phyloP scores from a whole-genome alignment of 2,797 vertebrate species.

The Carapus acus region DNA sequence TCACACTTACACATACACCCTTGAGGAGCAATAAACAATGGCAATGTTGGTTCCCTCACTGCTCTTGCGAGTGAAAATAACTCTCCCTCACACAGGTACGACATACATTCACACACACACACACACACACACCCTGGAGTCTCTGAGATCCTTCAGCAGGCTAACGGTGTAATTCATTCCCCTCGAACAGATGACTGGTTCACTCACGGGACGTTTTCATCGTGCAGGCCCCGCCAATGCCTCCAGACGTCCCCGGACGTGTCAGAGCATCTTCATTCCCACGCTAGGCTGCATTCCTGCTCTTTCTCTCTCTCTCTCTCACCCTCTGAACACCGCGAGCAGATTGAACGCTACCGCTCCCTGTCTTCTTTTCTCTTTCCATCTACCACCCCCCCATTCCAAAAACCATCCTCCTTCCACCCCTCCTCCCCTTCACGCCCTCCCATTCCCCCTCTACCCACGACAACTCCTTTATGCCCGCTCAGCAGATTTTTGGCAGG shows the following conservation, averaged over 20 bases:
- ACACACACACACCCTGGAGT: too few relatives aligned
- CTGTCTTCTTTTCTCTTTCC: constrained; percentile 50
- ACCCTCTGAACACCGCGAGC: constrained; percentile 55
- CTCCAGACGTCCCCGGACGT: constrained; percentile 45
- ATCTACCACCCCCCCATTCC: constrained; percentile 53
- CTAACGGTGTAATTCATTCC: constrained; percentile 8
- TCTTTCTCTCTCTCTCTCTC: constrained; percentile 41
- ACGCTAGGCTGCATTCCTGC: constrained; percentile 61
- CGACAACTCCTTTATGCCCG: constrained; percentile 48
- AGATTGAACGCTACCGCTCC: constrained; percentile 51
- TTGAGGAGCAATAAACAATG: neutral
- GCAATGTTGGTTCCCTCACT: constrained; percentile 3
- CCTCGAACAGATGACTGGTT: constrained; percentile 16
- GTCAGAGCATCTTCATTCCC: constrained; percentile 68
- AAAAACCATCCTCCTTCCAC: constrained; percentile 62
- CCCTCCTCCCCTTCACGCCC: constrained; percentile 34
- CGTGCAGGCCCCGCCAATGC: constrained; percentile 54
- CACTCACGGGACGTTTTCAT: constrained; percentile 73
- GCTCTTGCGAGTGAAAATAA: constrained; percentile 18
- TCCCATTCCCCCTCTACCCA: constrained; percentile 34
- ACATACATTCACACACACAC: too few relatives aligned
- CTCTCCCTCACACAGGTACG: too few relatives aligned
- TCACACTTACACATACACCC: neutral
- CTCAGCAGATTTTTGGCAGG: constrained; percentile 62
- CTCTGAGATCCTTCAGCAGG: constrained; percentile 14